Percentiles rank a stretch among this genome's conserved stretches.
Evolutionary conservation across 2,113 vertebrate species (phyloP).

Genomic region (Halcyon malimbica): DNA sequence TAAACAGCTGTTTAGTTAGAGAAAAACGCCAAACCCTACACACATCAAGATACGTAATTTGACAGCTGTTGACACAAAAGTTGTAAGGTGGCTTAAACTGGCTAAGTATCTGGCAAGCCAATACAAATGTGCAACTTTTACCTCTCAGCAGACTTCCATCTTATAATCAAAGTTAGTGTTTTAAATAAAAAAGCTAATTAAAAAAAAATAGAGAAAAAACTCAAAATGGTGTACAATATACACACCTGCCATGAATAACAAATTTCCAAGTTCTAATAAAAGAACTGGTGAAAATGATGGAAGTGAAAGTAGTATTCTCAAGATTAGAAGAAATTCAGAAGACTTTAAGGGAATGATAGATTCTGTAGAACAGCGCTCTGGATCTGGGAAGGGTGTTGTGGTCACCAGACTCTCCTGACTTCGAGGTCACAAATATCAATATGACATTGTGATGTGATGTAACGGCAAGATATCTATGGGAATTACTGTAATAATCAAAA

Average conservation of each 20-base stretch:
- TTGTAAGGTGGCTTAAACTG: not conserved
- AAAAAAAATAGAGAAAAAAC: not conserved
- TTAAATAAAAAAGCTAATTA: not conserved
- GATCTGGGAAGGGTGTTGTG: not conserved
- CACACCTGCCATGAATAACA: not conserved
- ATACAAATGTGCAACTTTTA: not conserved
- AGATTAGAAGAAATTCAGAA: not conserved
- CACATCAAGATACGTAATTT: not conserved
- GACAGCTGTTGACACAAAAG: not conserved
- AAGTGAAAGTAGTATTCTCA: not conserved
- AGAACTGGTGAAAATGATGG: not conserved
- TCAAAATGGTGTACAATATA: not conserved
- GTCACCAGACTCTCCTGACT: not conserved
- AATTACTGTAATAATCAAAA: not conserved
- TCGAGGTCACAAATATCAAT: not conserved
- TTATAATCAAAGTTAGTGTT: not conserved
- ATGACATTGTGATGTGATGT: not conserved
- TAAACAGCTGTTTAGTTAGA: not conserved
- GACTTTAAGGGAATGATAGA: not conserved
- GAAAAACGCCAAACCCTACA: not conserved
- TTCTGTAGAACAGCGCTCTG: not conserved
- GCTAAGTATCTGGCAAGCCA: not conserved
- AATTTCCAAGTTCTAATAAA: not conserved
- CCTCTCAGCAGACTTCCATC: not conserved
- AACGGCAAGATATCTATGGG: not conserved